Base-by-base conservation (phyloP, 1,140 invertebrate species). In the Bombus fervidus region DNA sequence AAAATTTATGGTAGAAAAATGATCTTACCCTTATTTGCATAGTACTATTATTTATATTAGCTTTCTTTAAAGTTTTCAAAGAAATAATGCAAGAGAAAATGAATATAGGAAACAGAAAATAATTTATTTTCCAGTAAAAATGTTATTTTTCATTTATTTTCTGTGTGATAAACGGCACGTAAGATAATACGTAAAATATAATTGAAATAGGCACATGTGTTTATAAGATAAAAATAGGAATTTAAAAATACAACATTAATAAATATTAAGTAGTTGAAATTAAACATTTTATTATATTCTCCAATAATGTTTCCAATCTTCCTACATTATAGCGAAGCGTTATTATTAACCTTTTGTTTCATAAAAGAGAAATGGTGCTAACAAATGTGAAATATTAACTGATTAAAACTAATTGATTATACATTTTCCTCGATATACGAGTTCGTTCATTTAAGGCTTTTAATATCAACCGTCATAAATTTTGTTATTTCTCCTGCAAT, bases 341-440 rank as follows among this genome's bases (percentile, higher is more conserved):
- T 71, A 41, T 72, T 72, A 72, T 72, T 73, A 73, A 43, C 22
- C 71, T 43, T 73, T 73, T 22, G 43, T 31, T 47, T 31, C 41
- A 9, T 31, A 43, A n/a, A 31, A 43, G 71, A 47, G 71, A 31
- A 31, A 73, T 2, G 31, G 59, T n/a, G 37, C 68, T 25, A 41
- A 71, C 69, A 41, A 73, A 73, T 73, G 41, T 43, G 71, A 43
- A 73, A 73, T 73, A 73, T 73, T 43, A 73, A 73, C 41, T 47
- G 71, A 73, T 73, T 73, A 73, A 73, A 73, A 73, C 47, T 73
- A 73, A 73, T 73, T 73, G 71, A 73, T 43, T n/a, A 31, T 73
- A 43, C 71, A 43, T 13, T 47, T 43, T 31, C 71, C 13, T 43
- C 71, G 71, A 73, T 31, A 31, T n/a, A n/a, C 59, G 18, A 41